Evolutionary conservation across 2,888 invertebrate species (phyloP).

Genomic region (Abrostola tripartita): DNA sequence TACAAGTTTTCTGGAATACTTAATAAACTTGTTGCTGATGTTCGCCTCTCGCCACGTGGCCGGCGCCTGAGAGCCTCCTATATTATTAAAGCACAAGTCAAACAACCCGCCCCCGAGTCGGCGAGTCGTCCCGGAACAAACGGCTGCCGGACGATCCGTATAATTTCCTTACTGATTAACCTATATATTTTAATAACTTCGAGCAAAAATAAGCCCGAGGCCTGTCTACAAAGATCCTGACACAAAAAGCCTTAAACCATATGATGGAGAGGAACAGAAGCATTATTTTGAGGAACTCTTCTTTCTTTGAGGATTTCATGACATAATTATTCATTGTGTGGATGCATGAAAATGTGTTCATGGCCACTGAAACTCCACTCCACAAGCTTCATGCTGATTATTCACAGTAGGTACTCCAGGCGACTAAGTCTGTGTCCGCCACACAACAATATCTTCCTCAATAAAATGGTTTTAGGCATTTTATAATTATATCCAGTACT

Average conservation of each 20-base stretch:
- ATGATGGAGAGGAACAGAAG: neutral
- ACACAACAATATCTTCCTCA: too few species aligned
- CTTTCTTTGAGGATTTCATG: too few species aligned
- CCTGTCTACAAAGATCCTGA: slow-evolving; percentile 3
- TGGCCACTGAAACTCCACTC: too few species aligned
- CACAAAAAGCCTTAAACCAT: slow-evolving; percentile 2
- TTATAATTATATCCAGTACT: too few species aligned
- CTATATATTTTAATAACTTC: slow-evolving; percentile 38
- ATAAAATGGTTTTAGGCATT: too few species aligned
- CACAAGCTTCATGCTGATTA: too few species aligned
- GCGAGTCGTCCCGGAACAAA: slow-evolving; percentile 12
- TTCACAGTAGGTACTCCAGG: too few species aligned
- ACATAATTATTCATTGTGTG: neutral
- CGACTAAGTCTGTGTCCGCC: too few species aligned
- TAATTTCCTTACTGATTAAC: slow-evolving; percentile 34
- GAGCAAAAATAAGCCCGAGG: slow-evolving; percentile 22
- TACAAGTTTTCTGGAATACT: too few species aligned
- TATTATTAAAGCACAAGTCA: too few species aligned
- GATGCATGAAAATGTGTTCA: neutral
- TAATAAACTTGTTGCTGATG: too few species aligned
- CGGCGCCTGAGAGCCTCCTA: neutral
- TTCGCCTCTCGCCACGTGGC: neutral
- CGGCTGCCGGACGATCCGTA: slow-evolving; percentile 16
- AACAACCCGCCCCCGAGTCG: neutral
- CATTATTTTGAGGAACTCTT: neutral